Percentiles rank a stretch among this genome's conserved stretches.
These are phyloP conservation scores for Lasioglossum calceatum DNA, from an alignment of 2,888 invertebrate genomes.

Conservation along the genomic window DNA sequence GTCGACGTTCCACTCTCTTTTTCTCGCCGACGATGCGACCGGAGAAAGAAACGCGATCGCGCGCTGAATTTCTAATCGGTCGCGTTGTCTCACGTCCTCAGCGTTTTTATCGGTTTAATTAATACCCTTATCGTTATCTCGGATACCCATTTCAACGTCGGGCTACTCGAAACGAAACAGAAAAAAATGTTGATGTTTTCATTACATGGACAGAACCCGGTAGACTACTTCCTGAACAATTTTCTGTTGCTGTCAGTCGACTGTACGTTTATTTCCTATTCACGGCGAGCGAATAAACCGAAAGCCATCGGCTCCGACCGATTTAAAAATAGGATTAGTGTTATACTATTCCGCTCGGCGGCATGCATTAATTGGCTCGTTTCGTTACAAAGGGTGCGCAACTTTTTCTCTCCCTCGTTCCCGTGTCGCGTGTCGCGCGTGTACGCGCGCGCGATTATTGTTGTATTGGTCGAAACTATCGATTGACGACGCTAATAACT, in stretches of 20 bases:
- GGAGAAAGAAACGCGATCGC: slow-evolving; percentile 49
- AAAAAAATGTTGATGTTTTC: too few relatives aligned
- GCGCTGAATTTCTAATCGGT: slow-evolving; percentile 32
- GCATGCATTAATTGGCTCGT: slow-evolving; percentile 39
- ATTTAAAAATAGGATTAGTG: slow-evolving; percentile 32
- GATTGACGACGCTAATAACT: slow-evolving; percentile 36
- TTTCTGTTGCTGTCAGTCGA: background rate
- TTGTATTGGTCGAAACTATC: slow-evolving; percentile 41
- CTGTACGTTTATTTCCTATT: background rate
- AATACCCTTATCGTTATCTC: background rate
- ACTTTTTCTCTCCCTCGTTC: slow-evolving; percentile 24
- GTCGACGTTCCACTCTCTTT: slow-evolving; percentile 70
- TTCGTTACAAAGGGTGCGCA: slow-evolving; percentile 19
- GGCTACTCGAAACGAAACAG: background rate
- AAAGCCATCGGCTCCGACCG: background rate
- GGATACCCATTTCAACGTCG: background rate
- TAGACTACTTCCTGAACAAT: background rate
- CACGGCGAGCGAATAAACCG: background rate
- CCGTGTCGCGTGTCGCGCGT: background rate
- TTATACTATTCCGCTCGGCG: slow-evolving; percentile 34
- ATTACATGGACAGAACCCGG: too few relatives aligned
- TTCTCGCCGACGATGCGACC: slow-evolving; percentile 54
- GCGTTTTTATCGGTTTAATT: background rate
- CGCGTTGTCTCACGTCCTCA: background rate
- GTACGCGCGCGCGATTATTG: background rate